Percentiles rank a stretch among this genome's conserved stretches.
phyloP scores from a whole-genome alignment of 1,140 invertebrate genomes.

The Diorhabda elongata region DNA sequence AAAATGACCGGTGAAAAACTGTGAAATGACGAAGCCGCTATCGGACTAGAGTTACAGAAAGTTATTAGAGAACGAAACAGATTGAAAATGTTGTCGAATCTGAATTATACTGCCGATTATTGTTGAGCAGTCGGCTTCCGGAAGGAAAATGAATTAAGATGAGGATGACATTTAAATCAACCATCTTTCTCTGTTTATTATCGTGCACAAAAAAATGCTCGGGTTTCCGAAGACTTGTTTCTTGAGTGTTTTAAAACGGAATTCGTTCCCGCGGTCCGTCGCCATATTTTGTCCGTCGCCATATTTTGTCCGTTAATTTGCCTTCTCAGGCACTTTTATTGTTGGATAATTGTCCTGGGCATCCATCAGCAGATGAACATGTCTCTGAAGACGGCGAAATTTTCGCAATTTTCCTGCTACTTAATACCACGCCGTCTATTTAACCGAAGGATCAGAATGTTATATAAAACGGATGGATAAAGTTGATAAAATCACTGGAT shows the following conservation, averaged over 20 bases:
- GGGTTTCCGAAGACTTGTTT: constrained; percentile 19
- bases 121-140: constrained; percentile 16
- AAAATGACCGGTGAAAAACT: constrained; percentile 43
- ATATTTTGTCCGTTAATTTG: background rate
- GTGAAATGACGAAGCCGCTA: constrained; percentile 29
- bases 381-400: constrained; percentile 39
- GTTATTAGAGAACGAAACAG: constrained; percentile 30
- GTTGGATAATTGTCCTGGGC: constrained; percentile 11
- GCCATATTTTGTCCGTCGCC: background rate
- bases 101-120: constrained; percentile 20
- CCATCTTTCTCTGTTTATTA: constrained; percentile 40
- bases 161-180: constrained; percentile 31
- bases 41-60: constrained; percentile 30
- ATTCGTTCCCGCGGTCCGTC: constrained; percentile 19
- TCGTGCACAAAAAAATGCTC: constrained; percentile 39
- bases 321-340: too few relatives aligned
- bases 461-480: constrained; percentile 17
- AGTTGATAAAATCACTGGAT: background rate
- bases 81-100: constrained; percentile 29
- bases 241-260: constrained; percentile 21
- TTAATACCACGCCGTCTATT: constrained; percentile 43
- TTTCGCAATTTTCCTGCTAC: constrained; percentile 44
- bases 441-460: constrained; percentile 43
- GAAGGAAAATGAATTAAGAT: constrained; percentile 38
- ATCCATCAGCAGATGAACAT: constrained; percentile 17